Base-by-base conservation (phyloP, 2,113 vertebrate species). In the Corythoichthys haematopterus region DNA sequence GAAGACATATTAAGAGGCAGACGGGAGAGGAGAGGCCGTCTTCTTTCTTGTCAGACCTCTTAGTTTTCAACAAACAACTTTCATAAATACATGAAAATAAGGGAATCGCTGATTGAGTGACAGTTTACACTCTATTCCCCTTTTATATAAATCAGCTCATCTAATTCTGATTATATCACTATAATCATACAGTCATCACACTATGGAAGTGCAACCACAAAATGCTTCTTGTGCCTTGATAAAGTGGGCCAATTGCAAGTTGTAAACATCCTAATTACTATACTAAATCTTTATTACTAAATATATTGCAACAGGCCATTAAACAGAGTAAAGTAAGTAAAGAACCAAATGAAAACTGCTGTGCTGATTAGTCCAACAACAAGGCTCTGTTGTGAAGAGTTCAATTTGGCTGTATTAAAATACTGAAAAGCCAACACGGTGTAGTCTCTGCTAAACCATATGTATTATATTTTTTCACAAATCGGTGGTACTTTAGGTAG, bases 291-390 rank as follows among this genome's bases (percentile, higher is more conserved):
- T 12, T 1, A 33, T 20, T 10, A 12, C 4, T 51, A 59, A 64
- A 73, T 50, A 1, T 14, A 65, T 0, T 14, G n/a, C 47, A 16
- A 55, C 33, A 63, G 38, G 47, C 64, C 55, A n/a, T 58, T 35
- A 40, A 58, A 72, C 36, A 66, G 16, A 69, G 35, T 56, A 38
- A 58, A 37, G 66, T 65, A 69, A 66, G 65, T 15, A 65, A 58
- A 57, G 20, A 69, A 77, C 65, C 36, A 12, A 65, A 65, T 47
- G 28, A 51, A 64, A 80, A 66, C 55, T 28, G 20, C 20, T 28
- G 20, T 56, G 7, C 57, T 78, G 63, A 81, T 79, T 71, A 64
- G 71, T 70, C 40, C 60, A 75, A 68, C 79, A 80, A 76, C 77
- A 72, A 70, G 57, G 48, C 48, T 70, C 65, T 46, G 58, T 15